Evolutionary conservation across 2,888 invertebrate species (phyloP).

Genomic region (Chromoteleia sp.): DNA sequence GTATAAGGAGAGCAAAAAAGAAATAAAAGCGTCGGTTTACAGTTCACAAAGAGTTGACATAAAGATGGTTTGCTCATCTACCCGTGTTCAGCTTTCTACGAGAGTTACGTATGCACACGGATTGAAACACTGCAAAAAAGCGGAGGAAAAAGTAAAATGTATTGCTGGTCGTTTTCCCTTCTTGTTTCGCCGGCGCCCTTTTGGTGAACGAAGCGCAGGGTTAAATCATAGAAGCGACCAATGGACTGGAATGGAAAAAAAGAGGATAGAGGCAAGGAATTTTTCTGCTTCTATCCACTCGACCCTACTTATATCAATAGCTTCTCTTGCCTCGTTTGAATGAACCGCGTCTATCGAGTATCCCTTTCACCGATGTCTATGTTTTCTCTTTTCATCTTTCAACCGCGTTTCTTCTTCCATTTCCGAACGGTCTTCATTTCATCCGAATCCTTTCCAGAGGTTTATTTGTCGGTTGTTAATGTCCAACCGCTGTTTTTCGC

Average conservation of each 20-base stretch:
- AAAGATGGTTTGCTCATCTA: conserved; percentile 70
- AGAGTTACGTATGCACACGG: conserved; percentile 51
- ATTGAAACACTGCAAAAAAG: conserved; percentile 67
- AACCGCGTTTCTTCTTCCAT: conserved; percentile 15
- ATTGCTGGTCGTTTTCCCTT: conserved; percentile 73
- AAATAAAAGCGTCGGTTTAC: conserved; percentile 67
- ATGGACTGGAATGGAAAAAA: conserved; percentile 80
- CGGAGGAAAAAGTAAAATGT: conserved; percentile 74
- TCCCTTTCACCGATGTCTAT: conserved; percentile 58
- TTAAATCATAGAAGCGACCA: conserved; percentile 82
- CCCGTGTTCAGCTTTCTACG: conserved; percentile 40
- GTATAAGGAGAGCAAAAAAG: conserved; percentile 14
- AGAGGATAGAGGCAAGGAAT: conserved; percentile 47
- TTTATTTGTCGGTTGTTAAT: conserved; percentile 55
- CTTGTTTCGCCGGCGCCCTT: conserved; percentile 73
- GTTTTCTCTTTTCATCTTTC: conserved; percentile 49
- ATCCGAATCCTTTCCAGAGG: conserved; percentile 55
- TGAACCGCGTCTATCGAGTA: conserved; percentile 77
- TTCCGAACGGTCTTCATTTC: conserved; percentile 33
- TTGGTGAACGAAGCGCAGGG: conserved; percentile 78
- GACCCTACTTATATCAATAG: conserved; percentile 84
- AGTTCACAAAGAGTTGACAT: conserved; percentile 68
- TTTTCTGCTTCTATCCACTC: conserved; percentile 76
- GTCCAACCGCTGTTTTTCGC: conserved; percentile 51
- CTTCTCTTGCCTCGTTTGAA: conserved; percentile 82